These are phyloP conservation scores for Cryptocephalus moraei DNA, from an alignment of 2,888 invertebrate genomes.

Conservation along the genomic window DNA sequence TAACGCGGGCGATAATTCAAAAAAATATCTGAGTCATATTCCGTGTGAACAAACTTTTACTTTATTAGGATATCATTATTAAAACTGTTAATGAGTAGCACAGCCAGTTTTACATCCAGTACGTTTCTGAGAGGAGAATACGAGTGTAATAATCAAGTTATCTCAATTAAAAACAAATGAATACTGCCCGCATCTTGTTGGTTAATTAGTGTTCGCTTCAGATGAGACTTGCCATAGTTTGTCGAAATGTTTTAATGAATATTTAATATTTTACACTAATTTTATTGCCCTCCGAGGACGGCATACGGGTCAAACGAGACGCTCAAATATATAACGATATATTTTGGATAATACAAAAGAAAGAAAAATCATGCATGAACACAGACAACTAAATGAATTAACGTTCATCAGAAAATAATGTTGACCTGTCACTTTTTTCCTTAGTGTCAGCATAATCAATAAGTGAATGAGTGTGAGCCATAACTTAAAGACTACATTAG, in stretches of 20 bases:
- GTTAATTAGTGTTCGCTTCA: slow-evolving; percentile 28
- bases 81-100: slow-evolving; percentile 31
- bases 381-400: too few relatives aligned
- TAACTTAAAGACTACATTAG: too few relatives aligned
- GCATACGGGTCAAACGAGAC: too few relatives aligned
- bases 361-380: too few relatives aligned
- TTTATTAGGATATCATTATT: slow-evolving; percentile 38
- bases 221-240: slow-evolving; percentile 23
- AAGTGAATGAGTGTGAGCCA: too few relatives aligned
- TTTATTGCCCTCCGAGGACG: too few relatives aligned
- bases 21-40: slow-evolving; percentile 24
- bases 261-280: slow-evolving; percentile 20
- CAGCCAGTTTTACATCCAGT: slow-evolving; percentile 1
- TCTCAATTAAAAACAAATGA: slow-evolving; percentile 30
- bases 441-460: too few relatives aligned
- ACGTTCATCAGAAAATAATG: too few relatives aligned
- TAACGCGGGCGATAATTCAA: slow-evolving; percentile 16
- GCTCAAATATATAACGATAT: too few relatives aligned
- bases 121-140: neutral
- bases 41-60: slow-evolving; percentile 34
- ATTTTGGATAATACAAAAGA: too few relatives aligned
- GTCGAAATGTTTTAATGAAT: slow-evolving; percentile 25
- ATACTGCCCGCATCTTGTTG: slow-evolving; percentile 28
- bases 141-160: slow-evolving; percentile 19
- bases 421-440: too few relatives aligned